These are phyloP conservation scores for Blera fallax DNA, from an alignment of 2,888 invertebrate species.

Conservation along the genomic window DNA sequence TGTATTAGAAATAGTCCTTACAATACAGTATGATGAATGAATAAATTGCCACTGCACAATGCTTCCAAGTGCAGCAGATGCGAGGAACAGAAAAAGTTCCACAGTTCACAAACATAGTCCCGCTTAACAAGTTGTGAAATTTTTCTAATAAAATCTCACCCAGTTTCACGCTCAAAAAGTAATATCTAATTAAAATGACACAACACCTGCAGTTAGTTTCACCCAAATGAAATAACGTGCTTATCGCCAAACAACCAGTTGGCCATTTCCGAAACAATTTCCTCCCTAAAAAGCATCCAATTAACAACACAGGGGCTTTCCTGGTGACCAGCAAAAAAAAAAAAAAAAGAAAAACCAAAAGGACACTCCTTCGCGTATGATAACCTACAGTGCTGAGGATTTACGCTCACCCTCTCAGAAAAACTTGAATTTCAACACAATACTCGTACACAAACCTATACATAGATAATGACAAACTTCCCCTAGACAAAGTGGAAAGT, in stretches of 20 bases:
- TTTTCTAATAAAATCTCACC: not conserved
- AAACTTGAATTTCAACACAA: conserved; percentile 15
- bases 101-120: not conserved
- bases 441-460: conserved; percentile 18
- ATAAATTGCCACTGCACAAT: too few relatives aligned
- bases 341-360: not conserved
- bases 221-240: not conserved
- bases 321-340: not conserved
- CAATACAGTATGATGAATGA: too few relatives aligned
- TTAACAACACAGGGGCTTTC: conserved; percentile 16
- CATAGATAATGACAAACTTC: conserved; percentile 48
- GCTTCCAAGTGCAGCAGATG: too few relatives aligned
- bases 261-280: conserved; percentile 15
- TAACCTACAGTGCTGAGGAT: not conserved
- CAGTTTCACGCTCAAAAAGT: not conserved
- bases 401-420: not conserved
- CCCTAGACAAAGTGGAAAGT: conserved; percentile 51
- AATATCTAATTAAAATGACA: conserved; percentile 13
- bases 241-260: conserved; percentile 30
- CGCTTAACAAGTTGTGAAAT: not conserved
- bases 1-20: too few relatives aligned
- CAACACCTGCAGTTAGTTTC: conserved; percentile 15
- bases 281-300: conserved; percentile 16
- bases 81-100: not conserved
- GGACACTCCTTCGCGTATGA: not conserved